These are phyloP conservation scores for Glaucopsyche alexis DNA, from an alignment of 2,888 invertebrate genomes.

Conservation along the genomic window DNA sequence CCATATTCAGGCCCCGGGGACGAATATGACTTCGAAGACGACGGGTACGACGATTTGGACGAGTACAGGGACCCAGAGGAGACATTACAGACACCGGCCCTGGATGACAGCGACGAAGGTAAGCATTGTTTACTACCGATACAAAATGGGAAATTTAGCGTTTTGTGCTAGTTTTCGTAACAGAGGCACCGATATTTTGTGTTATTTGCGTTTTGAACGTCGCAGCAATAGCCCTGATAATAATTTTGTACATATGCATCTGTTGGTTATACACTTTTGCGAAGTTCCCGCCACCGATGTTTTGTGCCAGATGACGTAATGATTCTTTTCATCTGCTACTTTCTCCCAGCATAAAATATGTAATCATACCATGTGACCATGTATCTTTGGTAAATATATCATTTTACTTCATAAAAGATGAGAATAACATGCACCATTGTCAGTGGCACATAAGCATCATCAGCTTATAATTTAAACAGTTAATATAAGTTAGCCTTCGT, in stretches of 20 bases:
- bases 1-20: conserved; percentile 84
- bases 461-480: not conserved
- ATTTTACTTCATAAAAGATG: not conserved
- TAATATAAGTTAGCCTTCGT: not conserved
- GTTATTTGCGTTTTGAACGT: not conserved
- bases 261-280: not conserved
- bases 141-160: not conserved
- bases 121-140: conserved; percentile 65
- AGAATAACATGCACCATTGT: not conserved
- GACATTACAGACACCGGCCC: conserved; percentile 74
- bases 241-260: not conserved
- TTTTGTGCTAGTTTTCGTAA: not conserved
- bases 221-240: not conserved
- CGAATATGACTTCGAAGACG: conserved; percentile 87
- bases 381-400: not conserved
- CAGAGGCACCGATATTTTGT: not conserved
- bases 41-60: conserved; percentile 84
- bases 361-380: not conserved
- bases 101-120: conserved; percentile 82
- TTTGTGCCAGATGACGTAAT: conserved; percentile 61
- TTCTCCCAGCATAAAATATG: conserved; percentile 50
- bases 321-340: conserved; percentile 52
- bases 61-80: conserved; percentile 84
- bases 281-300: conserved; percentile 12
- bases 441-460: not conserved